Evolutionary conservation across 2,113 vertebrate genomes (phyloP).

Genomic region (Odontophorus gujanensis): DNA sequence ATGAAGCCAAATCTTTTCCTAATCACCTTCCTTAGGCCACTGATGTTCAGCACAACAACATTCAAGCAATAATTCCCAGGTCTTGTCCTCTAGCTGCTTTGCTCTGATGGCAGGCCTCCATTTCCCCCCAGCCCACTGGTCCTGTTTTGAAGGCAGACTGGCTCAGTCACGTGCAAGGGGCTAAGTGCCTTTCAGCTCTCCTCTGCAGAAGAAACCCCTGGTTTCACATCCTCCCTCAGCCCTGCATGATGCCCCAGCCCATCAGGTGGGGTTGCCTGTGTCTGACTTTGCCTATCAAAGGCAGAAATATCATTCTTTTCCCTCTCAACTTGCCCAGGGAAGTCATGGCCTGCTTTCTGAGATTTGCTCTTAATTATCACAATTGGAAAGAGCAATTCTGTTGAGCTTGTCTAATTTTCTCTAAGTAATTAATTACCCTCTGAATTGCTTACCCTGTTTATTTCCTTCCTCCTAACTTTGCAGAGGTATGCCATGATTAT

Average conservation of each 20-base stretch:
- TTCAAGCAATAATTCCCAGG: not conserved
- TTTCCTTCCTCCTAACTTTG: slow-evolving; percentile 41
- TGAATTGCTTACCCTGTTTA: slow-evolving; percentile 38
- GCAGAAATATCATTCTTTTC: not conserved
- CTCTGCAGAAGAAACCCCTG: not conserved
- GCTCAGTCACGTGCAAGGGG: not conserved
- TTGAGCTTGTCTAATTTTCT: slow-evolving; percentile 46
- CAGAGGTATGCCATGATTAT: slow-evolving; percentile 30
- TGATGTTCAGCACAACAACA: not conserved
- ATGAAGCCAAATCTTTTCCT: slow-evolving; percentile 5
- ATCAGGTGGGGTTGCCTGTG: not conserved
- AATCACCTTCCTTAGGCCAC: not conserved
- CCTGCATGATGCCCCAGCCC: accelerated
- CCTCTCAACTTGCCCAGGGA: not conserved
- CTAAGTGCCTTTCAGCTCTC: not conserved
- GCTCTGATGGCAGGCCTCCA: not conserved
- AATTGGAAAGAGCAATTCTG: slow-evolving; percentile 36
- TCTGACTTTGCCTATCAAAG: not conserved
- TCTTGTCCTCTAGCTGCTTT: not conserved
- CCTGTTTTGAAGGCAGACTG: not conserved
- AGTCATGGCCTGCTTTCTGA: not conserved
- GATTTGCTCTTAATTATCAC: slow-evolving; percentile 15
- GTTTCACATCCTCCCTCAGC: not conserved
- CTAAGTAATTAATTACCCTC: slow-evolving; percentile 45
- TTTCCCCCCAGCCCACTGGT: not conserved